Base-by-base conservation (phyloP, 2,888 invertebrate species). In the Lycophotia porphyrea region DNA sequence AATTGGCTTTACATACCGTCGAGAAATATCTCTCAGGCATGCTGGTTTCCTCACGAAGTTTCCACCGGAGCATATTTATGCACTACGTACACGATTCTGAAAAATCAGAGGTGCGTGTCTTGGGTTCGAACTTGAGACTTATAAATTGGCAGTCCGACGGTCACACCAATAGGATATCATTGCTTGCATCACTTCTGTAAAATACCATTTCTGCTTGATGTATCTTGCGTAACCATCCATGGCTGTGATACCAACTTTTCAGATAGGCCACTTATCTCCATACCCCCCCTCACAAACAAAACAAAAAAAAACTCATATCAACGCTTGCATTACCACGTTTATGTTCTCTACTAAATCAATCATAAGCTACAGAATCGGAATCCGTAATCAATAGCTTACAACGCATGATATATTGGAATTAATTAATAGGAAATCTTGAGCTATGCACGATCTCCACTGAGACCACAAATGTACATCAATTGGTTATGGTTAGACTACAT, bases 391-490 rank as follows among this genome's bases (percentile, higher is more conserved):
- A 21, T 44, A 64, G 27, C n/a, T 34, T 13, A n/a, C 44, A 27
- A 2, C 13, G 44, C 18, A 44, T 64, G 34, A 71, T 47, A 21
- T 21, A 44, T 65, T 27, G 34, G 27, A 66, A 47, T 47, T 47
- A 24, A 66, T 71, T 44, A 65, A 47, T 36, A 21, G 27, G 18
- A 24, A 39, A 67, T 68, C 68, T 5, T 31, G 36, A 24, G 15
- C 24, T 31, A 39, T 55, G 55, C 55, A 55, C 15, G 27, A 27
- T 55, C n/a, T 55, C 52, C 13, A 55, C 27, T 55, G 31, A 42
- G 7, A 11, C 39, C n/a, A 34, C 18, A 42, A 69, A 69, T 68
- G n/a, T 63, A 61, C 70, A 63, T 47, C 44, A 21, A 65, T 44
- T 55, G 55, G 15, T 55, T 27, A 55, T 71, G 15, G 15, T 42